Base-by-base conservation (phyloP, 2,888 invertebrate genomes). In the Esperia sulphurella region DNA sequence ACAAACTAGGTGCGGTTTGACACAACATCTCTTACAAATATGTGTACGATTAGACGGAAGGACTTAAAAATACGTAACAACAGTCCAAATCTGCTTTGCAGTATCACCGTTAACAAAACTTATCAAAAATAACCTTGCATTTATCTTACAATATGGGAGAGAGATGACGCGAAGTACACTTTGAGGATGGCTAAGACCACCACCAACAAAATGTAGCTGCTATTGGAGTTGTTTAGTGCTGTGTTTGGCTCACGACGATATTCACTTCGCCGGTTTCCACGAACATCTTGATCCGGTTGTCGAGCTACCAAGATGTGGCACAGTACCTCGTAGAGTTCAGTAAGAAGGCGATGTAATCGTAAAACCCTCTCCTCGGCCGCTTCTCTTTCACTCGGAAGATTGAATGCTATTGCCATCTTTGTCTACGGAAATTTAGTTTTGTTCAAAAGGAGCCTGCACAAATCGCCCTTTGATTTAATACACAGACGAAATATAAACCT, bases 401-500 rank as follows among this genome's bases (percentile, higher is more conserved):
- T 88, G 77, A 91, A 91, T 61, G 91, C 91, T 82, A 91, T 91
- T 70, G 91, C 91, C 91, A 91, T 91, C 80, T 83, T 82, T 83
- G 77, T 83, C 79, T 77, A 58, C 65, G 12, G 30, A 48, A 48
- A 49, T 21, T 45, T 29, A 21, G 41, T 42, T 37, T 33, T 21
- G n/a, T 14, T 14, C 39, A 8, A 8, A 10, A 8, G 31, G 8
- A 9, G 31, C 1, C 10, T 31, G 31, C 8, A 31, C 8, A 31
- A 31, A 9, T 31, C 31, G 31, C 31, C 2, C 31, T 31, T 31
- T 31, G 8, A 31, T 8, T 31, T 9, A 31, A 31, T 31, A 21
- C 5, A 21, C 21, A 5, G 5, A 21, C 21, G 21, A 2, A 21
- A 21, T 9, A n/a, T n/a, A n/a, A n/a, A n/a, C n/a, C n/a, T n/a